phyloP scores from a whole-genome alignment of 2,113 vertebrate genomes.

The Mellivora capensis region DNA sequence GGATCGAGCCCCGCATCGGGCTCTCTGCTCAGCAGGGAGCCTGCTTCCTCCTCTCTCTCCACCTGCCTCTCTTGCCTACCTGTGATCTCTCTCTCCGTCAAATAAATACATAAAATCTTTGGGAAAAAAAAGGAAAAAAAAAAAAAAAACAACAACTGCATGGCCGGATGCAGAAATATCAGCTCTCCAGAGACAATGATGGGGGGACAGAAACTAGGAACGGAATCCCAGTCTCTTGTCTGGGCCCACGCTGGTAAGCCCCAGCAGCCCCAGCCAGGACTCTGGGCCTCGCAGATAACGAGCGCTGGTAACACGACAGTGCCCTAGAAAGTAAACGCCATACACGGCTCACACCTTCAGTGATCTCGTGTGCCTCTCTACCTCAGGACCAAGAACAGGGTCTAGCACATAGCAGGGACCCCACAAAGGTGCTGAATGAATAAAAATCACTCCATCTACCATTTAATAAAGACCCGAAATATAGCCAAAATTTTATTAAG shows the following conservation, averaged over 20 bases:
- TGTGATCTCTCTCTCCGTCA: no score
- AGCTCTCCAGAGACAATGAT: background rate
- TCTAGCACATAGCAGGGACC: background rate
- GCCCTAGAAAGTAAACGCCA: background rate
- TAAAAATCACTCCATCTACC: background rate
- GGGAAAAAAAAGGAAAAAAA: no score
- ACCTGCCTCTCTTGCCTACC: no score
- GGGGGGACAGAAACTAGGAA: background rate
- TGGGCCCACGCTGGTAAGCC: background rate
- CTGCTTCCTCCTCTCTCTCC: no score
- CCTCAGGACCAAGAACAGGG: background rate
- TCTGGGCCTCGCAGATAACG: background rate
- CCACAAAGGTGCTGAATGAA: background rate
- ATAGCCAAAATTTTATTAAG: background rate
- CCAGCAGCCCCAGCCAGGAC: background rate
- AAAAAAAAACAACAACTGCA: no score
- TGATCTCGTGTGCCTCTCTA: background rate
- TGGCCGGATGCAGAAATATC: background rate
- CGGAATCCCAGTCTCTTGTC: background rate
- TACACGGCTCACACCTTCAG: background rate
- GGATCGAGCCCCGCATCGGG: no score
- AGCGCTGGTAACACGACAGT: no score
- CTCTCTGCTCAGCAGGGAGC: no score
- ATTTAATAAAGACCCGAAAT: background rate
- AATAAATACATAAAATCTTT: no score